Evolutionary conservation across 2,888 invertebrate genomes (phyloP).

Genomic region (Scelioninae gen. 2): DNA sequence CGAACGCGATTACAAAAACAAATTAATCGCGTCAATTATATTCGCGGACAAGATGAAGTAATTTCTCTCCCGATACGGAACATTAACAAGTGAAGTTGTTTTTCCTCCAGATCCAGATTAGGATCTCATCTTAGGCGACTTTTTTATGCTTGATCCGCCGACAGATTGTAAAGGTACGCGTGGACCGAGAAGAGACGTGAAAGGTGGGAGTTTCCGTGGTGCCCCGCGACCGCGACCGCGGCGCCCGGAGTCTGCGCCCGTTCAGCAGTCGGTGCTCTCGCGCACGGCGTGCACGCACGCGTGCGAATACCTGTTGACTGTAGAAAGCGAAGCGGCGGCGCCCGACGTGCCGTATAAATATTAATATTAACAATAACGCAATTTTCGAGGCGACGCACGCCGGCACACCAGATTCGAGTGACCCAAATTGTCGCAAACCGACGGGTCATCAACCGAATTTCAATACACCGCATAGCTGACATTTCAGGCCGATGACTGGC

Average conservation of each 20-base stretch:
- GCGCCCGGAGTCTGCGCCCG: slow-evolving; percentile 55
- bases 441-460: slow-evolving; percentile 56
- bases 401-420: slow-evolving; percentile 53
- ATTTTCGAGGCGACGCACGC: slow-evolving; percentile 56
- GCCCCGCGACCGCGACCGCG: slow-evolving; percentile 20
- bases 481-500: slow-evolving; percentile 44
- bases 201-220: slow-evolving; percentile 59
- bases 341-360: slow-evolving; percentile 55
- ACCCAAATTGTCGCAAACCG: slow-evolving; percentile 53
- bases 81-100: slow-evolving; percentile 18
- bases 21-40: too few relatives aligned
- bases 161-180: slow-evolving; percentile 56
- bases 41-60: too few relatives aligned
- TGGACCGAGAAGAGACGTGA: slow-evolving; percentile 59
- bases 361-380: slow-evolving; percentile 59
- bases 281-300: slow-evolving; percentile 25
- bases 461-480: slow-evolving; percentile 49
- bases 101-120: slow-evolving; percentile 38
- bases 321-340: slow-evolving; percentile 54
- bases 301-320: slow-evolving; percentile 56
- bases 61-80: neutral
- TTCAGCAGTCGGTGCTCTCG: slow-evolving; percentile 52
- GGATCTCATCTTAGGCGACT: slow-evolving; percentile 33
- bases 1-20: too few relatives aligned
- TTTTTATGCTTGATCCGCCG: slow-evolving; percentile 52